Conservation (phyloP, 2,888 invertebrate species). For the Stegana nigrithorax region DNA sequence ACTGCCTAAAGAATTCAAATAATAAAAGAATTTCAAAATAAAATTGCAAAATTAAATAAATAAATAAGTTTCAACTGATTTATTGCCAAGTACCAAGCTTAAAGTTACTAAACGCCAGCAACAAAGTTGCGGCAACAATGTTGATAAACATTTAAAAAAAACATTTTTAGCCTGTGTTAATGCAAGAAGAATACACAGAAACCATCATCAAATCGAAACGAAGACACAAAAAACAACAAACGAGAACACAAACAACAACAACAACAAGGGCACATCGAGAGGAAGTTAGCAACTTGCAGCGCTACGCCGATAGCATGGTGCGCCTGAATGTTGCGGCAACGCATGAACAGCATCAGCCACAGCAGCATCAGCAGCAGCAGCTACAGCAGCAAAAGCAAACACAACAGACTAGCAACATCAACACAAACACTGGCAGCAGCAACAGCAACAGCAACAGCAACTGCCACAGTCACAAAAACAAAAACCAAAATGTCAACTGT, state of each 20-base stretch:
- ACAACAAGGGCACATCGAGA: slow-evolving; percentile 6
- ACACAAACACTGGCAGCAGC: slow-evolving; percentile 29
- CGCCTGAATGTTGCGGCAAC: slow-evolving; percentile 65
- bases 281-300: not conserved
- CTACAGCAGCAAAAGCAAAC: slow-evolving; percentile 34
- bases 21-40: slow-evolving; percentile 26
- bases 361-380: slow-evolving; percentile 31
- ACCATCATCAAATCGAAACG: slow-evolving; percentile 13
- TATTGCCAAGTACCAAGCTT: not conserved
- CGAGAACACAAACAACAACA: slow-evolving; percentile 2
- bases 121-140: slow-evolving; percentile 35
- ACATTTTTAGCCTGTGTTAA: too few species aligned
- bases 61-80: slow-evolving; percentile 29
- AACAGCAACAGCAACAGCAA: slow-evolving; percentile 32
- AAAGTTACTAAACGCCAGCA: slow-evolving; percentile 17
- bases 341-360: slow-evolving; percentile 46
- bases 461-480: slow-evolving; percentile 35
- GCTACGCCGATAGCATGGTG: slow-evolving; percentile 60
- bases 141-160: slow-evolving; percentile 16
- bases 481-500: slow-evolving; percentile 29
- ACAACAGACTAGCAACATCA: slow-evolving; percentile 14
- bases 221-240: slow-evolving; percentile 18
- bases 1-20: slow-evolving; percentile 3
- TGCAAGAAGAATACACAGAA: too few species aligned
- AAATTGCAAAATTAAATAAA: slow-evolving; percentile 14